Evolutionary conservation across 2,113 vertebrate genomes (phyloP), one percentile per base, ranked within the genome.

Genomic region (Tychaedon coryphoeus): DNA sequence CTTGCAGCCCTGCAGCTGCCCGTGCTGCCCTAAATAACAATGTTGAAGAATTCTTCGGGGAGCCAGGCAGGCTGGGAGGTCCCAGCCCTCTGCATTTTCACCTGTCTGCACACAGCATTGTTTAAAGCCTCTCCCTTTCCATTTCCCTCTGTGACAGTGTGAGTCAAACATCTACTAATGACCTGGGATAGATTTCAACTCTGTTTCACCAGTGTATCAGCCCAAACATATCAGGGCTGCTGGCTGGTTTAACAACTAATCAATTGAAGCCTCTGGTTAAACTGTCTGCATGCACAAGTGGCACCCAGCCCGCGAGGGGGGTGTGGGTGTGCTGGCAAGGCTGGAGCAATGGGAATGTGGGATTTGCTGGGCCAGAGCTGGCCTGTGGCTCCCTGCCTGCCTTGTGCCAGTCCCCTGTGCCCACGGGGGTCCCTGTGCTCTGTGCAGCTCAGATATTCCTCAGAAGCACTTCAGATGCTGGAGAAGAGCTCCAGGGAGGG

Each of bases 171-270:
- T 92, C 92, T 88, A 33, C 95, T 97, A 97, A 97, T 97, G 96
- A 96, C 96, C 92, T 84, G 94, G 94, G 95, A 97, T 97, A 96
- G 96, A 97, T 97, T 97, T 97, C 95, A 96, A 96, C 95, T 97
- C 94, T 93, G 95, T 95, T 96, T 95, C 94, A 90, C 82, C 69
- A 81, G 82, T 96, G 95, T 96, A 97, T 97, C 96, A 96, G 96
- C 93, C 93, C 95, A 97, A 94, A 96, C 93, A 77, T 8, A 96
- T 97, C 95, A 93, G 90, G 88, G 90, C 92, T 97, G 94, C 92
- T 96, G 96, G 72, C 95, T 96, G 95, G 90, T 96, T 97, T 97
- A 97, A 96, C 96, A 97, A 96, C 94, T 96, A 97, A 97, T 97
- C 96, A 95, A 95, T 97, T 96, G 96, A 90, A 96, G 94, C 94